A percentile compares a stretch with the other conserved stretches of the same genome.
These are phyloP conservation scores for Lindbergichthys nudifrons DNA, from an alignment of 2,797 vertebrate genomes.

Conservation along the genomic window DNA sequence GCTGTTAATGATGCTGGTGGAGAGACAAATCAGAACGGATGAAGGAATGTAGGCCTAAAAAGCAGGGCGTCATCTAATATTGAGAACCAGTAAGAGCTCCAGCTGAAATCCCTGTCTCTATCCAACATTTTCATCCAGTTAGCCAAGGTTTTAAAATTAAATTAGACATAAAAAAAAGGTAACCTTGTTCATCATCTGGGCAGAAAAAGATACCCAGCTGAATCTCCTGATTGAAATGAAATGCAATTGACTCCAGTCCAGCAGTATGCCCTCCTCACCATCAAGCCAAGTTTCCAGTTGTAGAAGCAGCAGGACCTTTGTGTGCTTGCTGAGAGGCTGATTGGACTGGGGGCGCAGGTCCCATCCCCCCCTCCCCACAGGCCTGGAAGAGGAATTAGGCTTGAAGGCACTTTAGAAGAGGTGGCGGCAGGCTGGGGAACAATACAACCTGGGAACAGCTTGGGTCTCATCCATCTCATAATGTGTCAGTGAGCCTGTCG, in stretches of 20 bases:
- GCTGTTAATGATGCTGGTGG: slow-evolving; percentile 50
- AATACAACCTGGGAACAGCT: slow-evolving; percentile 77
- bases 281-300: slow-evolving; percentile 75
- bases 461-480: slow-evolving; percentile 75
- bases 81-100: slow-evolving; percentile 35
- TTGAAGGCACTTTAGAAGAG: slow-evolving; percentile 72
- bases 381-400: slow-evolving; percentile 76
- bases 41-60: slow-evolving; percentile 51
- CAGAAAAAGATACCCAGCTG: slow-evolving; percentile 48
- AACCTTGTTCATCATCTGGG: slow-evolving; percentile 49
- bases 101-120: slow-evolving; percentile 19
- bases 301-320: slow-evolving; percentile 79
- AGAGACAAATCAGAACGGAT: slow-evolving; percentile 59
- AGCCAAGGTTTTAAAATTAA: slow-evolving; percentile 41
- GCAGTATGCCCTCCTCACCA: slow-evolving; percentile 56
- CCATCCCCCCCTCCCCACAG: slow-evolving; percentile 64
- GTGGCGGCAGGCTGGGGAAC: slow-evolving; percentile 72
- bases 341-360: slow-evolving; percentile 70
- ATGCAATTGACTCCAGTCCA: slow-evolving; percentile 69
- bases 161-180: slow-evolving; percentile 36
- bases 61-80: slow-evolving; percentile 44
- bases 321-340: slow-evolving; percentile 79
- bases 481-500: slow-evolving; percentile 64
- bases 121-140: slow-evolving; percentile 42
- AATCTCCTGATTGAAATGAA: slow-evolving; percentile 70